Conservation (phyloP, 1,140 invertebrate species). For the Ceratosolen solmsi region DNA sequence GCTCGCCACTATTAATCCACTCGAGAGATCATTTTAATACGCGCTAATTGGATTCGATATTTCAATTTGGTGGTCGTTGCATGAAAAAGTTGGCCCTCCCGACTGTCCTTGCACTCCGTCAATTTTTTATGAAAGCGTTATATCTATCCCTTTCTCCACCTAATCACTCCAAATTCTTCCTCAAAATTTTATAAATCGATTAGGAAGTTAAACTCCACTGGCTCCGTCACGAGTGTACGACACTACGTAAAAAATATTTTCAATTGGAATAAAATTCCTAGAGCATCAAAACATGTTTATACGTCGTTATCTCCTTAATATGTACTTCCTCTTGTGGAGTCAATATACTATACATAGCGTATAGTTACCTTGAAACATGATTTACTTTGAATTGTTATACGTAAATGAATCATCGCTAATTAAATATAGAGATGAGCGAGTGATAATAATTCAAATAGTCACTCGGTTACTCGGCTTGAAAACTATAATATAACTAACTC, state of each 20-base stretch:
- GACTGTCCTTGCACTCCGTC: background rate
- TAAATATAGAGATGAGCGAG: background rate
- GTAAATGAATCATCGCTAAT: conserved; percentile 3
- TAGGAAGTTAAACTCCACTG: conserved; percentile 7
- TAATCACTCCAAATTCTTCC: background rate
- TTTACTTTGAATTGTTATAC: conserved; percentile 14
- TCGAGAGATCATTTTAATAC: conserved; percentile 3
- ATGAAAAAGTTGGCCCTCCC: conserved; percentile 10
- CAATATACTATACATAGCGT: background rate
- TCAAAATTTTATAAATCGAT: conserved; percentile 4
- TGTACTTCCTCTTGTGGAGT: conserved; percentile 13
- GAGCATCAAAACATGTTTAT: conserved; percentile 30
- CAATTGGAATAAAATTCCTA: conserved; percentile 9
- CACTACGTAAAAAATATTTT: conserved; percentile 3
- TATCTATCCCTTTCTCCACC: background rate
- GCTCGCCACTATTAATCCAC: background rate
- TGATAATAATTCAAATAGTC: background rate
- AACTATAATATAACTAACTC: background rate
- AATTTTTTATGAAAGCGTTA: background rate
- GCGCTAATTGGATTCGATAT: conserved; percentile 20
- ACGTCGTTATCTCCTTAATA: conserved; percentile 19
- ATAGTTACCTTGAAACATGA: background rate
- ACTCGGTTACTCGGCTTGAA: background rate
- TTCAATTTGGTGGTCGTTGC: conserved; percentile 1
- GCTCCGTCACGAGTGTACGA: background rate